Conservation (phyloP, 1,140 invertebrate species). For the Leptonema lineaticorne region DNA sequence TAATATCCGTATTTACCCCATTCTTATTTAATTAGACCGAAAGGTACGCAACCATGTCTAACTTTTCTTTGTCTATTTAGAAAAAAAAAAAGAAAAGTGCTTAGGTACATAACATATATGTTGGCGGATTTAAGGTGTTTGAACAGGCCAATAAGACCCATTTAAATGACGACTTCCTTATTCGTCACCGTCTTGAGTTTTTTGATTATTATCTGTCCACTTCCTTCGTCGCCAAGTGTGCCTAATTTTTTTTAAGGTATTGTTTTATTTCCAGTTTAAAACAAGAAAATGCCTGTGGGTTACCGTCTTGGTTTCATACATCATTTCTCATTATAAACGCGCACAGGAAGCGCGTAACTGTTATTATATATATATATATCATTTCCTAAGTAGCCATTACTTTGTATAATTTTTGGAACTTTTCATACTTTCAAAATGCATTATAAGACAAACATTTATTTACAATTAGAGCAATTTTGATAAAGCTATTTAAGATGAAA, state of each 20-base stretch:
- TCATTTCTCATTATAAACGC: neutral
- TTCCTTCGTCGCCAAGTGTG: neutral
- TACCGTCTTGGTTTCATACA: neutral
- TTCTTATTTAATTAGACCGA: too few species aligned
- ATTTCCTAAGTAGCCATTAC: too few species aligned
- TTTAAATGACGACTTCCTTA: slow-evolving; percentile 27
- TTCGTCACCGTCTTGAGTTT: neutral
- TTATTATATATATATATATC: too few species aligned
- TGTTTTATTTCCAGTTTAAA: neutral
- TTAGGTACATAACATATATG: neutral
- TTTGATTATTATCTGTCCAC: neutral
- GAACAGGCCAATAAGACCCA: slow-evolving; percentile 29
- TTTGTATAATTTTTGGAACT: too few species aligned
- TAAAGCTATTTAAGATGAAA: neutral
- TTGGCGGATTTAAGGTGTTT: slow-evolving; percentile 37
- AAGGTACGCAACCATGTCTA: too few species aligned
- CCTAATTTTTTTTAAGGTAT: too few species aligned
- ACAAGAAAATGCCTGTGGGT: too few species aligned
- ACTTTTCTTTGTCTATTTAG: too few species aligned
- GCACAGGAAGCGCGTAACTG: too few species aligned
- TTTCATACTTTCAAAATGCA: too few species aligned
- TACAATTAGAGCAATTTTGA: neutral
- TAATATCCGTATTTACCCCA: too few species aligned
- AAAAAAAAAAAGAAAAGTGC: neutral
- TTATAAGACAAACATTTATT: too few species aligned